Evolutionary conservation across 1,140 invertebrate species (phyloP).

Genomic region (Zaprionus camerounensis): DNA sequence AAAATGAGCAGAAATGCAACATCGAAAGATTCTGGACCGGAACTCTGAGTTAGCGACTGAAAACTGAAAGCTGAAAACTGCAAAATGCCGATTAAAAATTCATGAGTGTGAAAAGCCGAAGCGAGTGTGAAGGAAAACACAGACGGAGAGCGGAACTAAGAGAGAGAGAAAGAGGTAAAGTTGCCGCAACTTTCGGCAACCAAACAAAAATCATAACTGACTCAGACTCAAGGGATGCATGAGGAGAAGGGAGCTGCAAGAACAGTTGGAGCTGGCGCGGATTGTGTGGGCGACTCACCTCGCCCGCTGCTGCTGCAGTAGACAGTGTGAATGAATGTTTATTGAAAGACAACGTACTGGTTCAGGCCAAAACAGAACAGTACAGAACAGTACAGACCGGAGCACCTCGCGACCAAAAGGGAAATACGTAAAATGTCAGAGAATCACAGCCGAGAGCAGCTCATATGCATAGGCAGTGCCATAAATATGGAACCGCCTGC

Average conservation of each 20-base stretch:
- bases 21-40: constrained; percentile 21
- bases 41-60: background rate
- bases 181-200: constrained; percentile 31
- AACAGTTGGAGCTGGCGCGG: constrained; percentile 1
- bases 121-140: constrained; percentile 25
- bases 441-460: constrained; percentile 46
- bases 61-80: constrained; percentile 42
- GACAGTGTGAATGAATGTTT: constrained; percentile 50
- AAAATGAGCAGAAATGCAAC: constrained; percentile 34
- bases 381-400: background rate
- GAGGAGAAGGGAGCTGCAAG: background rate
- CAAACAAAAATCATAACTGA: constrained; percentile 53
- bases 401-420: constrained; percentile 50
- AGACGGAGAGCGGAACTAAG: background rate
- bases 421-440: constrained; percentile 69
- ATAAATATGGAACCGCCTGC: constrained; percentile 38
- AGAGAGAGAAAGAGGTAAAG: constrained; percentile 22
- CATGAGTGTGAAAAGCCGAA: constrained; percentile 58
- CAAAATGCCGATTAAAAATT: constrained; percentile 58
- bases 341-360: constrained; percentile 47
- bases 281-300: constrained; percentile 6
- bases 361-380: background rate
- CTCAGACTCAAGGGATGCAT: background rate
- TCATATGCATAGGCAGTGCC: constrained; percentile 69
- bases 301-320: background rate